Conservation (phyloP, 2,888 invertebrate species). For the Microctonus brassicae region DNA sequence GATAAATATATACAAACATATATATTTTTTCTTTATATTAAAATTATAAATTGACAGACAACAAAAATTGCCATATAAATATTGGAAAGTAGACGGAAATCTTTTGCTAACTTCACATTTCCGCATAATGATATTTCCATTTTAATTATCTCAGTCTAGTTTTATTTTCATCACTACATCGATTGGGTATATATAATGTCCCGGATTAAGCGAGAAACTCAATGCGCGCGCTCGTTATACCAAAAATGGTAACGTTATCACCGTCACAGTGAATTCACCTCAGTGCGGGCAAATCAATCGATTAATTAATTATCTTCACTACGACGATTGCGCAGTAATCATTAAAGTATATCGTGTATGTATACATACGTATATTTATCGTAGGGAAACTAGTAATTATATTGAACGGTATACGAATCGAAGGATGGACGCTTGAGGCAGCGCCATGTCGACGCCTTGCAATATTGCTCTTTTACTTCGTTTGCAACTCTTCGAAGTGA, state of each 20-base stretch:
- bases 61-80: background rate
- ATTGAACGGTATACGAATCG: constrained; percentile 12
- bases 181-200: background rate
- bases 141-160: constrained; percentile 19
- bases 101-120: background rate
- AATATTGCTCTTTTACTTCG: constrained; percentile 8
- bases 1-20: too few species aligned
- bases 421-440: constrained; percentile 13
- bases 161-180: constrained; percentile 36
- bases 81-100: background rate
- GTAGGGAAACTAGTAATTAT: constrained; percentile 14
- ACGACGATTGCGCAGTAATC: constrained; percentile 43
- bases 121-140: constrained; percentile 2
- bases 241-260: constrained; percentile 46
- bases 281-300: constrained; percentile 42
- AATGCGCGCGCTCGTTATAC: constrained; percentile 36
- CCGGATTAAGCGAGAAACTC: constrained; percentile 21
- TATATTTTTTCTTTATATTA: too few species aligned
- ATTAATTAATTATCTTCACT: constrained; percentile 44
- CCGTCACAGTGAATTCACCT: constrained; percentile 21
- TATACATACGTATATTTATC: constrained; percentile 3
- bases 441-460: constrained; percentile 16
- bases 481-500: constrained; percentile 1
- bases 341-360: background rate
- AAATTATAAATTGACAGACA: background rate